These are phyloP conservation scores for Muntiacus reevesi DNA, from an alignment of 2,113 vertebrate genomes.

Conservation along the genomic window DNA sequence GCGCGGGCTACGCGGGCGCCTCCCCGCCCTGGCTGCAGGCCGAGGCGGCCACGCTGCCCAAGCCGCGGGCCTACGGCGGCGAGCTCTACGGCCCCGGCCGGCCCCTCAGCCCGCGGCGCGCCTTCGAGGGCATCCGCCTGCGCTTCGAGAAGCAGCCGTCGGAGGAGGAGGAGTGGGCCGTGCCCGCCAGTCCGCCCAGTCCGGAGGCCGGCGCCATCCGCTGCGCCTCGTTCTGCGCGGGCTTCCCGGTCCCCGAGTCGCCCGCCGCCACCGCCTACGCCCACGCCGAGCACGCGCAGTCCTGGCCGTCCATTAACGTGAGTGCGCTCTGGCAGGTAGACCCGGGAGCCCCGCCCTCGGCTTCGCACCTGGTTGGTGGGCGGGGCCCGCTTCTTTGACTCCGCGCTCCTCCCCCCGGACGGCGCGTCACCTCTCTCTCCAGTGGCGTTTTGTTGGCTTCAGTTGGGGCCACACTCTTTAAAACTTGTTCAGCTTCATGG, in stretches of 20 bases:
- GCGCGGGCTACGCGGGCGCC: slow-evolving; percentile 83
- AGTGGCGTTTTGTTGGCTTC: rapidly evolving
- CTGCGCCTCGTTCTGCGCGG: slow-evolving; percentile 93
- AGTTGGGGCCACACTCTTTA: neutral
- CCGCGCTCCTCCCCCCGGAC: rapidly evolving
- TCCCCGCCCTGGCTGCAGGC: slow-evolving; percentile 89
- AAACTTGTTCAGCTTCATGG: rapidly evolving
- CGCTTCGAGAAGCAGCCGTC: slow-evolving; percentile 95
- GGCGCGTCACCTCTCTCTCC: too few species aligned
- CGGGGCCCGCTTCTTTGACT: neutral
- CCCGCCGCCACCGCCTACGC: slow-evolving; percentile 86
- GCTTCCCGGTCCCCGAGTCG: slow-evolving; percentile 88
- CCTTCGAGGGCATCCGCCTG: slow-evolving; percentile 91
- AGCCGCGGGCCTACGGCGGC: slow-evolving; percentile 91
- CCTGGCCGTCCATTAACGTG: slow-evolving; percentile 98
- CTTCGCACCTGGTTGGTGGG: neutral
- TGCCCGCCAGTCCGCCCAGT: slow-evolving; percentile 87
- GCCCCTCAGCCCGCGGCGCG: slow-evolving; percentile 86
- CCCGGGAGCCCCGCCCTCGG: neutral
- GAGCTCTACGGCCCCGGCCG: slow-evolving; percentile 83
- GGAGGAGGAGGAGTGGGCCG: slow-evolving; percentile 96
- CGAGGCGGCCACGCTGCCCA: slow-evolving; percentile 91
- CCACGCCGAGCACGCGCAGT: slow-evolving; percentile 94
- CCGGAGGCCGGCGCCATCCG: slow-evolving; percentile 86
- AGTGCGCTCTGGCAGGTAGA: slow-evolving; percentile 65